A percentile compares a stretch with the other conserved stretches of the same genome.
phyloP scores from a whole-genome alignment of 1,140 invertebrate genomes.

The Chionoecetes opilio region DNA sequence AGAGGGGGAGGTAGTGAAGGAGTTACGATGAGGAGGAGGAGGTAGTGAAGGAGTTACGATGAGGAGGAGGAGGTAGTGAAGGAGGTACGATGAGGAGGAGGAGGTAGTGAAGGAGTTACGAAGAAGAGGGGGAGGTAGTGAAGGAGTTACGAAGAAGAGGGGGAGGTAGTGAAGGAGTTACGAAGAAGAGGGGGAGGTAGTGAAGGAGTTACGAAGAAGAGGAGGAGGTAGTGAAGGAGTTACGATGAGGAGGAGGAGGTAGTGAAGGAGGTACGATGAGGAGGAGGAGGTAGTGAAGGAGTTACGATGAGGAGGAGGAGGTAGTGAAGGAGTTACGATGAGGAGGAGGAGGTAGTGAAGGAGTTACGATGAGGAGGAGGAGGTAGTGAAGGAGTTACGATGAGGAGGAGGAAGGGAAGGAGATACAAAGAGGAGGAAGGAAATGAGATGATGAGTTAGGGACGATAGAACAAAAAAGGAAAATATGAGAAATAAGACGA shows the following conservation, averaged over 20 bases:
- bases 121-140: background rate
- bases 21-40: background rate
- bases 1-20: background rate
- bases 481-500: background rate
- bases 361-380: background rate
- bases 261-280: too few species aligned
- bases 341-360: background rate
- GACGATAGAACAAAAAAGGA: background rate
- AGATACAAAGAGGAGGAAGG: background rate
- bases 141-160: too few species aligned
- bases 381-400: background rate
- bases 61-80: background rate
- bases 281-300: too few species aligned
- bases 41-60: background rate
- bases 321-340: too few species aligned
- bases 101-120: background rate
- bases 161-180: too few species aligned
- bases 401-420: conserved; percentile 27
- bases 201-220: background rate
- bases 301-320: too few species aligned
- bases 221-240: background rate
- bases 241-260: background rate
- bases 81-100: background rate
- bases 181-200: too few species aligned
- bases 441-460: too few species aligned